A percentile compares a stretch with the other conserved stretches of the same genome.
Conservation (phyloP, 2,888 invertebrate species). For the Odontocolon sp. region DNA sequence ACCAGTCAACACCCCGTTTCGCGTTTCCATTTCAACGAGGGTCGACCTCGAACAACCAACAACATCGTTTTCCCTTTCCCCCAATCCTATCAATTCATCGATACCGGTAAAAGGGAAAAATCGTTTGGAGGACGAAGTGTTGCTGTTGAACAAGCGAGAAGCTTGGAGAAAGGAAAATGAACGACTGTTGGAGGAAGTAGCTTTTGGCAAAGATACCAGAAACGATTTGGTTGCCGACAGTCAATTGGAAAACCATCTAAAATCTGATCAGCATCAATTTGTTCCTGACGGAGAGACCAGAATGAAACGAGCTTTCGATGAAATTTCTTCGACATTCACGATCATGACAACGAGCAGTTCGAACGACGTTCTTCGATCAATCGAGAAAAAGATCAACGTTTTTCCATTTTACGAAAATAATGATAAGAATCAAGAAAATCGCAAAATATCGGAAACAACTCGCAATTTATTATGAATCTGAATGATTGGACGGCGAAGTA, state of each 20-base stretch:
- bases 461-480: neutral
- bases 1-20: constrained; percentile 44
- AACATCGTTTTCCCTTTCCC: neutral
- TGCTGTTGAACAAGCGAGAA: constrained; percentile 69
- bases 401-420: constrained; percentile 47
- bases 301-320: constrained; percentile 18
- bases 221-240: constrained; percentile 33
- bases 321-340: neutral
- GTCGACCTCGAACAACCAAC: neutral
- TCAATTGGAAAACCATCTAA: too few species aligned
- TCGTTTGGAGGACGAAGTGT: constrained; percentile 66
- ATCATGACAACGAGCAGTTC: neutral
- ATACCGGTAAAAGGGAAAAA: constrained; percentile 64
- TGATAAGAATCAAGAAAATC: neutral
- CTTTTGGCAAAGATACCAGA: constrained; percentile 65
- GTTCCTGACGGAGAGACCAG: neutral
- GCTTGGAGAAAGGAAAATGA: constrained; percentile 69
- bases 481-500: neutral
- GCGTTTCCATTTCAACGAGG: neutral
- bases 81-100: neutral
- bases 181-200: constrained; percentile 69
- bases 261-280: neutral
- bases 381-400: constrained; percentile 58
- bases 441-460: neutral
- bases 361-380: constrained; percentile 3